Evolutionary conservation across 2,113 vertebrate genomes (phyloP), one percentile per base, ranked within the genome.

Genomic region (Catharus fuscescens): DNA sequence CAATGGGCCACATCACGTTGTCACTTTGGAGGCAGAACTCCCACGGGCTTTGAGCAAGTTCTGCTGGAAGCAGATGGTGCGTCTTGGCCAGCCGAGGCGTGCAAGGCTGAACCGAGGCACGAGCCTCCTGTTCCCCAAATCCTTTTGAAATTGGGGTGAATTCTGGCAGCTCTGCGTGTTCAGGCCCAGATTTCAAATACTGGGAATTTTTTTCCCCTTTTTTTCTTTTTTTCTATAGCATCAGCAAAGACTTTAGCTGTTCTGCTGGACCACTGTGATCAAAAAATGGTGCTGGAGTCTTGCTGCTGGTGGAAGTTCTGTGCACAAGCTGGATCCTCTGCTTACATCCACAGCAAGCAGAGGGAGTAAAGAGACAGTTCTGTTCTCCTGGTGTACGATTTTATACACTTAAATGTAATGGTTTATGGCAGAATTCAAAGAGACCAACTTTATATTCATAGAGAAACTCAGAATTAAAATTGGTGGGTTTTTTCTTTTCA

Each of bases 1-100:
- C 77, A 65, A 44, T 53, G 84, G 80, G 89, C 84, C 80, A 50
- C 81, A 32, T 80, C 88, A 80, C 1, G 9, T 47, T 93, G 92
- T 86, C 80, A 48, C 44, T 91, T 71, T n/a, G 89, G 91, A 96
- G 94, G 70, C 86, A 93, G 83, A 93, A 81, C 93, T 95, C 94
- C 94, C 80, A 84, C 90, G 0, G 86, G 10, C 52, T 59, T 59
- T 15, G 36, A 71, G 69, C 23, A 2, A 65, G 80, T 6, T 32
- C 83, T 89, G 83, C 83, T 87, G 86, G 84, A 82, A 74, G 57
- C 94, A 95, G 94, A 91, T 94, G 93, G 73, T 3, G 8, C 13
- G 61, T 74, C 89, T 84, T 83, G 88, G 89, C 86, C 83, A 83
- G 82, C 53, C 18, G 1, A 90, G 82, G 71, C 7, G 1, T 54